Evolutionary conservation across 1,140 invertebrate genomes (phyloP).

Genomic region (Polyergus mexicanus): DNA sequence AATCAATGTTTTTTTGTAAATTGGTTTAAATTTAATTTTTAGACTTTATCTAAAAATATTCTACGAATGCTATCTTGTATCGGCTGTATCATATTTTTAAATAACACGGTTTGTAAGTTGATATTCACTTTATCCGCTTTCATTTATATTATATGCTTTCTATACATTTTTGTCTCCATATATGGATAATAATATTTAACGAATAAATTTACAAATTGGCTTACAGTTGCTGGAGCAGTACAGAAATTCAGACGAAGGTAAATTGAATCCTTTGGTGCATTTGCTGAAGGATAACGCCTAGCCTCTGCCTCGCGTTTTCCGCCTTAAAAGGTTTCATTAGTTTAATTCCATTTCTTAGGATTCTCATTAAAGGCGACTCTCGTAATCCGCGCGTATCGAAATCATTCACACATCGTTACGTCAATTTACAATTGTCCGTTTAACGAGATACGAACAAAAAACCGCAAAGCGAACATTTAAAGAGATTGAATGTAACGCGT

Average conservation of each 20-base stretch:
- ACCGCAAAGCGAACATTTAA: background rate
- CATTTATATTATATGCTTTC: background rate
- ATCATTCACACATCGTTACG: constrained; percentile 22
- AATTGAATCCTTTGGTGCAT: constrained; percentile 88
- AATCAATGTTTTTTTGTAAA: background rate
- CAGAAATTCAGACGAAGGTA: constrained; percentile 88
- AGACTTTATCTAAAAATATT: background rate
- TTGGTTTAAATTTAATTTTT: background rate
- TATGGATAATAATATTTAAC: background rate
- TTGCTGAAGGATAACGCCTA: constrained; percentile 81
- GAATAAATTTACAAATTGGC: constrained; percentile 35
- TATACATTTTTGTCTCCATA: background rate
- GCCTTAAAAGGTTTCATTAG: constrained; percentile 40
- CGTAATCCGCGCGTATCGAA: background rate
- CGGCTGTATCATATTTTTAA: background rate
- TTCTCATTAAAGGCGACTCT: background rate
- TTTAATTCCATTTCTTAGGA: constrained; percentile 35
- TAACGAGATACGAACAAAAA: background rate
- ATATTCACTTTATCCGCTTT: background rate
- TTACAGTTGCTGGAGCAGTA: constrained; percentile 90
- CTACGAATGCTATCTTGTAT: background rate
- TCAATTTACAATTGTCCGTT: background rate
- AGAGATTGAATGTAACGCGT: background rate
- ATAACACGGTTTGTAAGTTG: background rate
- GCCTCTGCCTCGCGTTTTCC: constrained; percentile 43